These are phyloP conservation scores for Protobothrops flavoviridis DNA, from an alignment of 2,113 vertebrate genomes.

Conservation along the genomic window DNA sequence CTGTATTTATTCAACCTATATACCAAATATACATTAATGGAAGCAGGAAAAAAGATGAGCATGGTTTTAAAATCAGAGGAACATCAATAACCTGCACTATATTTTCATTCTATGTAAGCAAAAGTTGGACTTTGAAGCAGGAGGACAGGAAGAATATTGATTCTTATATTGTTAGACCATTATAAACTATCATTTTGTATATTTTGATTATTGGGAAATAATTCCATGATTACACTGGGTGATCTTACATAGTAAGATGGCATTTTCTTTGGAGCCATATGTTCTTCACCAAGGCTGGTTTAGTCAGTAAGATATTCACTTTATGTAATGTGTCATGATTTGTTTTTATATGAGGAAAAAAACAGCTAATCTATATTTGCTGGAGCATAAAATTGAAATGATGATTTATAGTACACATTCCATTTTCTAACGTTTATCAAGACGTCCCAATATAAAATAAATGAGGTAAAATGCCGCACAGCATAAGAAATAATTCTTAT, in stretches of 20 bases:
- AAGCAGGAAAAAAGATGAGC: background rate
- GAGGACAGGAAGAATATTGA: background rate
- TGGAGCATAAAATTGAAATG: background rate
- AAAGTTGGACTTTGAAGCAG: background rate
- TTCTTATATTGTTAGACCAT: background rate
- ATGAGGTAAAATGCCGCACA: background rate
- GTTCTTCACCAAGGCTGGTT: background rate
- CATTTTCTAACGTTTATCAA: conserved; percentile 1
- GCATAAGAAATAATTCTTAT: background rate
- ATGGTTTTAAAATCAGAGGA: background rate
- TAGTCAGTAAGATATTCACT: background rate
- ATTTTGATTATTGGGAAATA: background rate
- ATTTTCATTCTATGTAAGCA: background rate
- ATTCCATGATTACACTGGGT: background rate
- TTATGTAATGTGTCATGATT: background rate
- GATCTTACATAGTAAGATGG: background rate
- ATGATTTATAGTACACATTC: background rate
- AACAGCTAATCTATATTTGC: background rate
- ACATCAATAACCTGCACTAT: background rate
- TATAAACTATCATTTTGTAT: background rate
- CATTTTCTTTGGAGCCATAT: background rate
- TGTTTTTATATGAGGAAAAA: background rate
- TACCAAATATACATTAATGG: background rate
- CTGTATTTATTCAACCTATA: background rate
- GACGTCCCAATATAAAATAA: background rate